Evolutionary conservation across 2,113 vertebrate genomes (phyloP), one percentile per base, ranked within the genome.

Genomic region (Monopterus albus): DNA sequence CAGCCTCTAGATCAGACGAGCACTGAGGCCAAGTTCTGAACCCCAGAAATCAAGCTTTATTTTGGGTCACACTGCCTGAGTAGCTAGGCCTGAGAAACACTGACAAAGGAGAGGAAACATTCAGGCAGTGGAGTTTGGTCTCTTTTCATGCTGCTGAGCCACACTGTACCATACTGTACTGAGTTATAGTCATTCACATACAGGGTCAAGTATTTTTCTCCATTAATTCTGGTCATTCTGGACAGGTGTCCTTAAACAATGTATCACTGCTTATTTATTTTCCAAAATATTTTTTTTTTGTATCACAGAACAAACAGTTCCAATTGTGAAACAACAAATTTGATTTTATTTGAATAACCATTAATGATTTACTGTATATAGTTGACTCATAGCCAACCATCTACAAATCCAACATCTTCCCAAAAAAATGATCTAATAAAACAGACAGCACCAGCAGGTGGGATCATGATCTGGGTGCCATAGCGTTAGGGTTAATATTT

Each of bases 11-110:
- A 94, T 72, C 92, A 94, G 0, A 95, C 94, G 33, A 95, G 94
- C 81, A 93, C 95, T 4, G 96, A 98, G 87, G 96, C 95, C 21
- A 96, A 96, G 91, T 94, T 93, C 86, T 98, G 93, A 97, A 56
- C 23, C 51, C 40, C 61, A 60, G 59, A 69, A 38, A 31, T 58
- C 18, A 13, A 72, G 39, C 59, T 69, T 42, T 7, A 17, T 47
- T 18, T 40, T 8, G 55, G 72, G 46, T 57, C 49, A 57, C 63
- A 36, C 35, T 59, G 58, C 51, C 46, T n/a, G 39, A 75, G 58
- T 72, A 50, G 38, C 45, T 38, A 42, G 25, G 23, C 23, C 49
- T 45, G 57, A 69, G 51, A 55, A 45, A 52, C 57, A 57, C 23
- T 26, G 47, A 76, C 43, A 40, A 40, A 60, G 33, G 20, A 53